Evolutionary conservation across 1,140 invertebrate genomes (phyloP).

Genomic region (Polyergus mexicanus): DNA sequence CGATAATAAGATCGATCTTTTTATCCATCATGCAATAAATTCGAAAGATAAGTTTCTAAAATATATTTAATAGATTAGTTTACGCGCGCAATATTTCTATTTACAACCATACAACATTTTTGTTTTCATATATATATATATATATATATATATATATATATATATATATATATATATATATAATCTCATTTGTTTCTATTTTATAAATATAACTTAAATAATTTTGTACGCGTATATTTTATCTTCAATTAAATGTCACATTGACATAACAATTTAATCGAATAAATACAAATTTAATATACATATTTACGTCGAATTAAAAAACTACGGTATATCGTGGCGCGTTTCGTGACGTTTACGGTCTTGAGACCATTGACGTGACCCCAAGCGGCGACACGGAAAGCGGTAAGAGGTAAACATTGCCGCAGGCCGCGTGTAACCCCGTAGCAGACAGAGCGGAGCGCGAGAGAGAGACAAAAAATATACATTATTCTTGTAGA

Average conservation of each 20-base stretch:
- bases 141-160: too few species aligned
- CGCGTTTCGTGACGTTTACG: neutral
- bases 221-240: too few species aligned
- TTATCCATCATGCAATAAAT: neutral
- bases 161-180: too few species aligned
- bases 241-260: too few species aligned
- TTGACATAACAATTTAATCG: too few species aligned
- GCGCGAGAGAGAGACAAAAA: neutral
- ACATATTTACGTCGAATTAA: neutral
- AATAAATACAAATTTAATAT: neutral
- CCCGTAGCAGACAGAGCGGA: neutral
- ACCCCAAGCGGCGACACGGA: slow-evolving; percentile 54
- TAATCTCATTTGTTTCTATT: too few species aligned
- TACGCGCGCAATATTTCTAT: neutral
- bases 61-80: neutral
- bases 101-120: too few species aligned
- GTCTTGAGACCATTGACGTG: slow-evolving; percentile 51
- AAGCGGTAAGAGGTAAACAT: slow-evolving; percentile 47
- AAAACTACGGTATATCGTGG: neutral
- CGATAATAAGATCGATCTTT: neutral
- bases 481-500: neutral
- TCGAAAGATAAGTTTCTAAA: neutral
- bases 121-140: too few species aligned
- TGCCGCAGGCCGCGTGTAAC: neutral
- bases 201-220: too few species aligned